Evolutionary conservation across 2,888 invertebrate species (phyloP).

Genomic region (Xestia ashworthii): DNA sequence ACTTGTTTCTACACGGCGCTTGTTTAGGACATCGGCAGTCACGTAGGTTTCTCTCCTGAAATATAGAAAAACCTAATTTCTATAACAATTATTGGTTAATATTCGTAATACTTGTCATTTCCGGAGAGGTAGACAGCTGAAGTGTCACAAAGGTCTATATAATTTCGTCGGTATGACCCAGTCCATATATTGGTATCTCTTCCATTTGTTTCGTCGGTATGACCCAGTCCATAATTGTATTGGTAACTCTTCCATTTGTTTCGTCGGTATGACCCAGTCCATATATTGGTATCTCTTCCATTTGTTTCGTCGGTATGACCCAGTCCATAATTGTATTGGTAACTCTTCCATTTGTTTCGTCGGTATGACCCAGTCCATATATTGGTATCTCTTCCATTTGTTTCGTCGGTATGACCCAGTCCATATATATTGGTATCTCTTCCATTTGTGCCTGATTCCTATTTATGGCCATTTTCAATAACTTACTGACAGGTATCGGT

Average conservation of each 20-base stretch:
- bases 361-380: neutral
- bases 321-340: neutral
- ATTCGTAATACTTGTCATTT: neutral
- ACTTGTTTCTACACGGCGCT: neutral
- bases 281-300: no score
- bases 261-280: neutral
- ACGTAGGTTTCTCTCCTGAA: neutral
- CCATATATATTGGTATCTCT: neutral
- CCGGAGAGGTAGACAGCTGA: neutral
- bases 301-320: no score
- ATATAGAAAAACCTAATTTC: neutral
- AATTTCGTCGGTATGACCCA: neutral
- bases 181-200: neutral
- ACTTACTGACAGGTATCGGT: no score
- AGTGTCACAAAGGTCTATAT: neutral
- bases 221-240: neutral
- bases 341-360: no score
- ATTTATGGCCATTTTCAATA: neutral
- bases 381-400: no score
- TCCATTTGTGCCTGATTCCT: neutral
- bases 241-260: no score
- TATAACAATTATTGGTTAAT: neutral
- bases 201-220: no score
- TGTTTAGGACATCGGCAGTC: neutral
- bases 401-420: neutral